phyloP scores from a whole-genome alignment of 2,797 vertebrate genomes.

The Hydrocynus forskahlii region DNA sequence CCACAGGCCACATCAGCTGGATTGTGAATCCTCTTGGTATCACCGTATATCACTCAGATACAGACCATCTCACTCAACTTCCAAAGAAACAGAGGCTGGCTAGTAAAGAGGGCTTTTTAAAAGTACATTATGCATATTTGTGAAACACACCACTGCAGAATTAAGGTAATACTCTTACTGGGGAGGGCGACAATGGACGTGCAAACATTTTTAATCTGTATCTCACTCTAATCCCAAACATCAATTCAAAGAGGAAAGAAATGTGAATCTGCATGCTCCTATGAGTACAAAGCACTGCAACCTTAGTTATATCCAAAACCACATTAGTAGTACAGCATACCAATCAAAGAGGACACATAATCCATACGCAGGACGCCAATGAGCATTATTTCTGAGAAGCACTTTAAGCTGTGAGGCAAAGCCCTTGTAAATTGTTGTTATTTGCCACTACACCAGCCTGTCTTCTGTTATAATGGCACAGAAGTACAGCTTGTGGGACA shows the following conservation, averaged over 20 bases:
- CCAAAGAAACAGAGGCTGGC: neutral
- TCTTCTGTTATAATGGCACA: constrained; percentile 13
- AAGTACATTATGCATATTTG: too few species aligned
- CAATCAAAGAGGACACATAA: constrained; percentile 31
- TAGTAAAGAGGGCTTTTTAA: neutral
- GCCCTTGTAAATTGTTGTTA: constrained; percentile 10
- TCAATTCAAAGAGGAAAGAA: neutral
- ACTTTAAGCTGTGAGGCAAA: constrained; percentile 7
- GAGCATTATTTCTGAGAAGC: constrained; percentile 22
- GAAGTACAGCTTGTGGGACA: neutral
- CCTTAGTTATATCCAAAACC: constrained; percentile 2
- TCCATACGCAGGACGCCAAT: constrained; percentile 29
- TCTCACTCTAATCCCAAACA: constrained; percentile 9
- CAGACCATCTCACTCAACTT: neutral
- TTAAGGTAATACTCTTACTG: neutral
- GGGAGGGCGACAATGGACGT: neutral
- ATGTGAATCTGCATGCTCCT: neutral
- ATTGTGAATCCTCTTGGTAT: neutral
- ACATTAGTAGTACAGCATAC: constrained; percentile 22
- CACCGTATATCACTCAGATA: neutral
- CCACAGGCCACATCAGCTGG: neutral
- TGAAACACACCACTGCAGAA: neutral
- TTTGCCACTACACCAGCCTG: neutral
- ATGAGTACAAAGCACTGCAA: neutral
- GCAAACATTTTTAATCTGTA: neutral